Percentiles rank a stretch among this genome's conserved stretches.
Evolutionary conservation across 2,888 invertebrate species (phyloP).

Genomic region (Synergus japonicus): DNA sequence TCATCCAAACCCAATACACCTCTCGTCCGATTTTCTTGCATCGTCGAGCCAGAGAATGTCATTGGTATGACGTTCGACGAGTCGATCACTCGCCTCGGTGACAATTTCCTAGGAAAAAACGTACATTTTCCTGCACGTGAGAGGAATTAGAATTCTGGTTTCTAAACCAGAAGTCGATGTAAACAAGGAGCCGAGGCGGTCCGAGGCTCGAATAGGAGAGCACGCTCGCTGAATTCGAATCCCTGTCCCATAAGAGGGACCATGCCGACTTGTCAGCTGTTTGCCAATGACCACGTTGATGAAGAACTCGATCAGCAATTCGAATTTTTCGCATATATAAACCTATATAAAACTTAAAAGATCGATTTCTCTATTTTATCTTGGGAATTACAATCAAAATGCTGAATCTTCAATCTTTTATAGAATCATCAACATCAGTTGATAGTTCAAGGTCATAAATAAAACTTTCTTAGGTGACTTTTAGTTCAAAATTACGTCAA

Average conservation of each 20-base stretch:
- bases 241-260: slow-evolving; percentile 9
- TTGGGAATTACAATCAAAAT: not conserved
- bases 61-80: slow-evolving; percentile 64
- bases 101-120: slow-evolving; percentile 66
- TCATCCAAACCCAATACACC: slow-evolving; percentile 34
- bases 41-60: slow-evolving; percentile 60
- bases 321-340: slow-evolving; percentile 26
- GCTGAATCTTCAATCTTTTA: not conserved
- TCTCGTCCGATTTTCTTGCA: slow-evolving; percentile 48
- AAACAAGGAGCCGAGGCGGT: slow-evolving; percentile 48
- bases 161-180: slow-evolving; percentile 57
- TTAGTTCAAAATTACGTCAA: slow-evolving; percentile 26
- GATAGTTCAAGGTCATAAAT: not conserved
- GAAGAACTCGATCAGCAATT: slow-evolving; percentile 27
- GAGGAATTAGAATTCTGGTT: slow-evolving; percentile 60
- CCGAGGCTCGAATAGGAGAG: slow-evolving; percentile 42
- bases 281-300: slow-evolving; percentile 18
- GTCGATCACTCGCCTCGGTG: slow-evolving; percentile 59
- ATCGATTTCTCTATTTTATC: slow-evolving; percentile 28
- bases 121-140: slow-evolving; percentile 66
- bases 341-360: slow-evolving; percentile 10
- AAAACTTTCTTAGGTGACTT: slow-evolving; percentile 18
- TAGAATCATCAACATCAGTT: no score
- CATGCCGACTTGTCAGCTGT: slow-evolving; percentile 25
- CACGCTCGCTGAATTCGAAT: slow-evolving; percentile 32